Percentiles rank a stretch among this genome's conserved stretches.
These are phyloP conservation scores for Sinocyclocheilus anshuiensis DNA, from an alignment of 2,113 vertebrate species.

Conservation along the genomic window DNA sequence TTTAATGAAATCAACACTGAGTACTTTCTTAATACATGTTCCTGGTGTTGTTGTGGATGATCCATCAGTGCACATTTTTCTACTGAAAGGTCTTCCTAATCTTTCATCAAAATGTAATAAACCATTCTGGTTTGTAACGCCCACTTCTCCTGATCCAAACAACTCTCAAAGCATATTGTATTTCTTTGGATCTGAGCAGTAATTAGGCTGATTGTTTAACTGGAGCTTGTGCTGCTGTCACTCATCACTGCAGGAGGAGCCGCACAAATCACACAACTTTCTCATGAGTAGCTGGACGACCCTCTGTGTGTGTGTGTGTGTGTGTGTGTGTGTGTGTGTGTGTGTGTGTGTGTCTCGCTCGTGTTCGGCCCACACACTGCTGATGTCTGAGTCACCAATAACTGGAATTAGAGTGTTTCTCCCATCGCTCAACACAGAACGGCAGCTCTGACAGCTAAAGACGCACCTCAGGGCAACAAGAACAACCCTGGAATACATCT, in stretches of 20 bases:
- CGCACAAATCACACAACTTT: background rate
- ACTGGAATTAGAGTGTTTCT: slow-evolving; percentile 69
- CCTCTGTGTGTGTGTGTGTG: background rate
- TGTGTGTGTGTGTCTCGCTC: slow-evolving; percentile 43
- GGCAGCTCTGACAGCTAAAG: slow-evolving; percentile 21
- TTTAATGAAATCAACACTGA: background rate
- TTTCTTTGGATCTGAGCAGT: background rate
- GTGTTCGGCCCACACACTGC: slow-evolving; percentile 63
- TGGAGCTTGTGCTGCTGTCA: background rate
- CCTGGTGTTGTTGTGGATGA: background rate
- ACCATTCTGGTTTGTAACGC: background rate
- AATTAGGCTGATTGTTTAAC: background rate
- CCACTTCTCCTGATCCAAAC: background rate
- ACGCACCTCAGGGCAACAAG: slow-evolving; percentile 46
- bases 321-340: slow-evolving; percentile 19
- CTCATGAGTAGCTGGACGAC: background rate
- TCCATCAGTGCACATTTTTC: background rate
- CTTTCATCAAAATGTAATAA: background rate
- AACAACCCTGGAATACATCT: background rate
- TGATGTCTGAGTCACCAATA: slow-evolving; percentile 73
- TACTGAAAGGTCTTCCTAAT: background rate
- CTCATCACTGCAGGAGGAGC: background rate
- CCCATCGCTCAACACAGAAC: slow-evolving; percentile 45
- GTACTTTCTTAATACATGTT: background rate
- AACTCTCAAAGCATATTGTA: background rate